Conservation (phyloP, 2,797 vertebrate species). For the Pteropus rufus region DNA sequence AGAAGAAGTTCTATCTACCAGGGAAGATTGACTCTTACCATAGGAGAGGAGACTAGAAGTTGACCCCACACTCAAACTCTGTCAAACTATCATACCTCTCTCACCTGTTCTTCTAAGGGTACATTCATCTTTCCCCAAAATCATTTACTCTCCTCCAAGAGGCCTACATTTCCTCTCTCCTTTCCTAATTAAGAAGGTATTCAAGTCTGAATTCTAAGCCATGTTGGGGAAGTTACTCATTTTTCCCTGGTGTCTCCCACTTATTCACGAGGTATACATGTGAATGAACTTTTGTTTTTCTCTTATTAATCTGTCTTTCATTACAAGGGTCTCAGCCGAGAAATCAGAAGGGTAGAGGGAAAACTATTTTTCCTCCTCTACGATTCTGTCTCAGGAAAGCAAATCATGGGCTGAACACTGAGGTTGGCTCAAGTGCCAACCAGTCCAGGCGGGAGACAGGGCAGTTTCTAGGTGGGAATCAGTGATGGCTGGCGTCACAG, state of each 20-base stretch:
- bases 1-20: not conserved
- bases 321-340: not conserved
- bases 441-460: not conserved
- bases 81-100: not conserved
- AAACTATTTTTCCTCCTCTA: not conserved
- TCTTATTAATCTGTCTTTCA: not conserved
- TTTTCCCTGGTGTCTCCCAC: not conserved
- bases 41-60: not conserved
- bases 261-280: not conserved
- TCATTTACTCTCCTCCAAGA: not conserved
- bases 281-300: not conserved
- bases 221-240: not conserved
- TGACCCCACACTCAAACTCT: not conserved
- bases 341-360: not conserved
- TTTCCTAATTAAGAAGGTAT: not conserved
- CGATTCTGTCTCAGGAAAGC: not conserved
- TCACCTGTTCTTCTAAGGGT: not conserved
- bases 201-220: not conserved
- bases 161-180: not conserved
- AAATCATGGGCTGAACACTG: not conserved
- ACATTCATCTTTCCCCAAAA: not conserved
- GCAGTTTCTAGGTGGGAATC: not conserved
- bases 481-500: fast-evolving
- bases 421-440: not conserved
- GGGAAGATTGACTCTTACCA: not conserved